Conservation (phyloP, 2,113 vertebrate genomes). For the Sceloporus tristichus region DNA sequence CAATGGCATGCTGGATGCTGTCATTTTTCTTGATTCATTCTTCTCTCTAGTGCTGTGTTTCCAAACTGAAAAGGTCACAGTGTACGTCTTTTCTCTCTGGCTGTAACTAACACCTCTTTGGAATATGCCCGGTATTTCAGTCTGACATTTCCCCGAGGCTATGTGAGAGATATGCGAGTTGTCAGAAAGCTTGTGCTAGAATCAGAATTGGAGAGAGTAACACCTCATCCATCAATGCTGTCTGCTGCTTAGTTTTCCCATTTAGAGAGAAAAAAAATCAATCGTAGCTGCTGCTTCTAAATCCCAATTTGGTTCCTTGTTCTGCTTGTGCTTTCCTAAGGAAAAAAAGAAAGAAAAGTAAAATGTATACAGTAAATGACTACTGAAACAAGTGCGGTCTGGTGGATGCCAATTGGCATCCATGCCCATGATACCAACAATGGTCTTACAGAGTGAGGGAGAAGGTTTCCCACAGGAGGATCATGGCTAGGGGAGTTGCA, state of each 20-base stretch:
- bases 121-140: conserved; percentile 50
- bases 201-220: fast-evolving
- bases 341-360: too few species aligned
- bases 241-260: conserved; percentile 12
- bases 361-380: neutral
- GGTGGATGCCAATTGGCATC: conserved; percentile 3
- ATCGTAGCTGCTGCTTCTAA: conserved; percentile 11
- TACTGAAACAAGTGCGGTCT: neutral
- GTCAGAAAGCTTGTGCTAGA: conserved; percentile 39
- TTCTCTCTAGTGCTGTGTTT: neutral
- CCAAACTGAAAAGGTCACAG: conserved; percentile 12
- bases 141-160: conserved; percentile 16
- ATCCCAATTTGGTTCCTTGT: neutral
- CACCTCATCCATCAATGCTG: conserved; percentile 21
- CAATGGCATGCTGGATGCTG: conserved; percentile 71
- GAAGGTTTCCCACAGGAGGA: neutral
- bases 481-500: neutral
- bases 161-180: conserved; percentile 36
- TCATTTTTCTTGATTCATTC: neutral
- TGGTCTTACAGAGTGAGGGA: neutral
- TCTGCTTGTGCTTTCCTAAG: neutral
- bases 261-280: neutral
- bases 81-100: conserved; percentile 35
- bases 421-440: neutral
- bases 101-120: conserved; percentile 38